These are phyloP conservation scores for Elaphurus davidianus DNA, from an alignment of 2,113 vertebrate genomes.

Conservation along the genomic window DNA sequence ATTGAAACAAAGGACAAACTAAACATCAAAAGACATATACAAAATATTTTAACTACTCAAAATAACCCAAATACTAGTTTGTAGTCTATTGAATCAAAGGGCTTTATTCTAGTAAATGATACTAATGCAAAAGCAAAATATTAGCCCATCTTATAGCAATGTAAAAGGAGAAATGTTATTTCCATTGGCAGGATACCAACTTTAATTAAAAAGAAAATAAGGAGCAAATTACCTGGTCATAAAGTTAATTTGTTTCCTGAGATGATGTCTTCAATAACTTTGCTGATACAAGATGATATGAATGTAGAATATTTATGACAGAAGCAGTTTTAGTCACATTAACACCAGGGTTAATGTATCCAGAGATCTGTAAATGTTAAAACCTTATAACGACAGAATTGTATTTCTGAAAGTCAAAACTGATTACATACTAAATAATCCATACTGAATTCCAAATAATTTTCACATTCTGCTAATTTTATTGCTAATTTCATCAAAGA, in stretches of 20 bases:
- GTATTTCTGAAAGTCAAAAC: neutral
- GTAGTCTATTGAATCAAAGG: neutral
- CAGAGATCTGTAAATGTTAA: neutral
- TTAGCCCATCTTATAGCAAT: neutral
- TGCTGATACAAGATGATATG: neutral
- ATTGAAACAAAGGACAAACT: neutral
- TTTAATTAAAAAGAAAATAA: slow-evolving; percentile 29
- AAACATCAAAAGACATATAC: neutral
- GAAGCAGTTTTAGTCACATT: neutral
- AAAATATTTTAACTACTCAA: slow-evolving; percentile 1
- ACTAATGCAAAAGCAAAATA: neutral
- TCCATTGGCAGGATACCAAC: neutral
- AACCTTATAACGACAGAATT: neutral
- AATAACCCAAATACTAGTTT: neutral
- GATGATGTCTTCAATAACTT: neutral
- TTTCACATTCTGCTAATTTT: neutral
- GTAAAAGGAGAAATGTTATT: neutral
- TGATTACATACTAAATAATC: neutral
- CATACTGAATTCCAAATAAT: neutral
- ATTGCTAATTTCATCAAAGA: neutral
- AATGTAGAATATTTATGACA: neutral
- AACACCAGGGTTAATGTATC: neutral
- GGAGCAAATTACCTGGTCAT: neutral
- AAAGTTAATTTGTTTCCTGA: slow-evolving; percentile 1
- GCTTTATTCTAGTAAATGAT: neutral